phyloP scores from a whole-genome alignment of 2,113 vertebrate species.

The Himantopus leucocephalus region DNA sequence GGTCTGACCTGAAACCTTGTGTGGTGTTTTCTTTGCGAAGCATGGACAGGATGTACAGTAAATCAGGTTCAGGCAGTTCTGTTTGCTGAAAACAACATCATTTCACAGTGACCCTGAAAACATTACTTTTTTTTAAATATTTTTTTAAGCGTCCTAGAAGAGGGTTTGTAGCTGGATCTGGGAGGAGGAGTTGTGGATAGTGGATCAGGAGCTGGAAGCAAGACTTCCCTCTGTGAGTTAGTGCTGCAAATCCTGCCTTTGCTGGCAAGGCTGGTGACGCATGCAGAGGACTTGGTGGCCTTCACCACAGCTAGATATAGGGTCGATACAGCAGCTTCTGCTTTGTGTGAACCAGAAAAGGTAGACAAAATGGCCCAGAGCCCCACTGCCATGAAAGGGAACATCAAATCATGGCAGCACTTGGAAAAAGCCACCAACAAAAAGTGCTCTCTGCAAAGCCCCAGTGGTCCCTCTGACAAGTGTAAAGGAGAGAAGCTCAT shows the following conservation, averaged over 20 bases:
- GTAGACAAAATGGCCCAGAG: not conserved
- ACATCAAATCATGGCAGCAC: not conserved
- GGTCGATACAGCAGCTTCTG: not conserved
- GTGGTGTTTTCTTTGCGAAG: conserved; percentile 25
- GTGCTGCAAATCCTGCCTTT: not conserved
- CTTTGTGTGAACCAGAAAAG: not conserved
- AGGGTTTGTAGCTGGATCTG: not conserved
- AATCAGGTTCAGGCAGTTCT: conserved; percentile 29
- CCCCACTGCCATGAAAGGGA: not conserved
- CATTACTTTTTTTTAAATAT: not conserved
- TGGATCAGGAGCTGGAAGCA: not conserved
- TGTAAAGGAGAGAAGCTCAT: not conserved
- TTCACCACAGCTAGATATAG: not conserved
- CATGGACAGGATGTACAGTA: not conserved
- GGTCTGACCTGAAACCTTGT: not conserved
- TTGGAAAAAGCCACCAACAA: not conserved
- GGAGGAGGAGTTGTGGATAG: not conserved
- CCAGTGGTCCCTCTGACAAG: rapidly evolving
- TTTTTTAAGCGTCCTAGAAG: not conserved
- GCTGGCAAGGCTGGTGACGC: not conserved
- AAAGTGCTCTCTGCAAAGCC: not conserved
- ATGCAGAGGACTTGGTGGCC: not conserved
- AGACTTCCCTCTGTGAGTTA: not conserved
- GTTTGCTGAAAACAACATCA: not conserved
- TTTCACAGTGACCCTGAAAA: conserved; percentile 47